Percentiles rank a stretch among this genome's conserved stretches.
Conservation (phyloP, 2,888 invertebrate species). For the Drosophila borborema region DNA sequence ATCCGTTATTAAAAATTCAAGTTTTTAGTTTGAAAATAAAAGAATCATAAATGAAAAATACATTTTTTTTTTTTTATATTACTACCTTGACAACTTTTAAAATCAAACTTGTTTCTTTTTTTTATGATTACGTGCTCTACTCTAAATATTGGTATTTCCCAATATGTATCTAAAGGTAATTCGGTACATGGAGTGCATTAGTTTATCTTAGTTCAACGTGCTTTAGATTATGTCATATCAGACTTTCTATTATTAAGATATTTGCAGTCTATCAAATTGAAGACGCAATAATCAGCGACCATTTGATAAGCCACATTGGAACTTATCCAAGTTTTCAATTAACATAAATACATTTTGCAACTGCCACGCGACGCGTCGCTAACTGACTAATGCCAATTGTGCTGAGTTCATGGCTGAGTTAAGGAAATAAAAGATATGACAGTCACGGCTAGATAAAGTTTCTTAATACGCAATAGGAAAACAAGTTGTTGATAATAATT, state of each 20-base stretch:
- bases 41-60: too few species aligned
- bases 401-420: slow-evolving; percentile 1
- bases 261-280: neutral
- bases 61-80: too few species aligned
- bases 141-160: neutral
- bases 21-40: too few species aligned
- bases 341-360: neutral
- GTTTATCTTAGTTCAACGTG: neutral
- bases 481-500: neutral
- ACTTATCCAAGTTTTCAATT: slow-evolving; percentile 17
- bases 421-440: neutral
- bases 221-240: neutral
- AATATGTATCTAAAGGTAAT: neutral
- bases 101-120: too few species aligned
- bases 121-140: neutral
- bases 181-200: neutral
- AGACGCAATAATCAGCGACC: neutral
- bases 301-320: slow-evolving; percentile 14
- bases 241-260: neutral
- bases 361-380: neutral
- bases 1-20: too few species aligned
- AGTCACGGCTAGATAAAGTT: neutral
- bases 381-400: neutral
- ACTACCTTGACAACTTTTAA: too few species aligned
- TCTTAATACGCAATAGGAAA: neutral